These are phyloP conservation scores for Anabas testudineus DNA, from an alignment of 2,797 vertebrate genomes.

Conservation along the genomic window DNA sequence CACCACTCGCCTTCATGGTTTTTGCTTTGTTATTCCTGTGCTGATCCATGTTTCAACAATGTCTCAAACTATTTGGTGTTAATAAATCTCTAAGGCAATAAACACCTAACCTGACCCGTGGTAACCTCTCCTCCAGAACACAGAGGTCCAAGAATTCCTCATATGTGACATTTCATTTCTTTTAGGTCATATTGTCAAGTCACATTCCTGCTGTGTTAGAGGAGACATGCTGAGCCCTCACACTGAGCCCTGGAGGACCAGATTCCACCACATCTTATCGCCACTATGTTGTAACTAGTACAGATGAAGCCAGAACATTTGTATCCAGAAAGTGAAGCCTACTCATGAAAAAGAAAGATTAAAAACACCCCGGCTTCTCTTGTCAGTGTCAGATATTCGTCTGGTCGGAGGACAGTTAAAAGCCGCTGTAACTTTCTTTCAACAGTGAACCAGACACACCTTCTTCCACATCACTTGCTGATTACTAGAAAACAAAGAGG, in stretches of 20 bases:
- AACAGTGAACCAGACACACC: neutral
- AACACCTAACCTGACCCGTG: constrained; percentile 7
- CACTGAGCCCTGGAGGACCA: constrained; percentile 19
- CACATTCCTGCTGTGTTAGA: constrained; percentile 63
- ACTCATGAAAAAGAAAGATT: too few species aligned
- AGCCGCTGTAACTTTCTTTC: neutral
- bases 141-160: constrained; percentile 54
- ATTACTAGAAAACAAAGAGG: too few species aligned
- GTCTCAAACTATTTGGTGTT: neutral
- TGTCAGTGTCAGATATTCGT: too few species aligned
- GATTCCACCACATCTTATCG: constrained; percentile 41
- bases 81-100: neutral
- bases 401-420: neutral
- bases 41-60: neutral
- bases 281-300: constrained; percentile 14
- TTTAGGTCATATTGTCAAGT: constrained; percentile 48
- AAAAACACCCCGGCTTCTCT: neutral
- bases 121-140: constrained; percentile 16
- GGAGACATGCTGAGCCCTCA: constrained; percentile 43
- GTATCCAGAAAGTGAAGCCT: too few species aligned
- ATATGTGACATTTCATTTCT: constrained; percentile 58
- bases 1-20: too few species aligned
- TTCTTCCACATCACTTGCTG: neutral
- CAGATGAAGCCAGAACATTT: neutral
- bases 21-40: neutral